Evolutionary conservation across 2,888 invertebrate species (phyloP).

Genomic region (Metopia argyrocephala): DNA sequence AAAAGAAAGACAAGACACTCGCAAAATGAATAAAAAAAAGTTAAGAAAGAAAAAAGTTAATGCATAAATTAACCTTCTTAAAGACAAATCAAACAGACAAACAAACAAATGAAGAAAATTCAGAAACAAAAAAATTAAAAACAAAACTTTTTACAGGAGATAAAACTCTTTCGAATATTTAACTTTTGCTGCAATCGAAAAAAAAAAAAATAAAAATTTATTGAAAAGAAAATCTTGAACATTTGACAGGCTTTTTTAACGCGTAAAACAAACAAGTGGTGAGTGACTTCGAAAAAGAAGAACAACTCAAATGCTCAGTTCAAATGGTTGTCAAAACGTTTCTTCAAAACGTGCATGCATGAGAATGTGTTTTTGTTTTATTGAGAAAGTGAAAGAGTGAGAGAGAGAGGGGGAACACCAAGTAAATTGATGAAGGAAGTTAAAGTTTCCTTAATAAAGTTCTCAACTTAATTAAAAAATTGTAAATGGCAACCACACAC

Average conservation of each 20-base stretch:
- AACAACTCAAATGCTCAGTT: background rate
- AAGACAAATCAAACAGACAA: constrained; percentile 60
- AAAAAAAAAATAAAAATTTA: constrained; percentile 38
- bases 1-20: constrained; percentile 1
- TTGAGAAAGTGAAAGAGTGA: background rate
- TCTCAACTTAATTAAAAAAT: constrained; percentile 74
- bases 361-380: background rate
- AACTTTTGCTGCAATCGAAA: constrained; percentile 14
- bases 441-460: constrained; percentile 64
- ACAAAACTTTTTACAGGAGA: constrained; percentile 61
- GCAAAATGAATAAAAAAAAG: background rate
- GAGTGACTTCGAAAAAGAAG: constrained; percentile 21
- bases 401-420: constrained; percentile 39
- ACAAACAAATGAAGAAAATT: constrained; percentile 32
- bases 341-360: background rate
- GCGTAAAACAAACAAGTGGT: constrained; percentile 53
- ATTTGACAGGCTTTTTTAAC: constrained; percentile 58
- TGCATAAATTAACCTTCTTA: constrained; percentile 68
- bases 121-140: background rate
- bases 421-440: background rate
- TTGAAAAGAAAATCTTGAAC: constrained; percentile 44
- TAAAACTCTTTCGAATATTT: constrained; percentile 51
- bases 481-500: constrained; percentile 71
- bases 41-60: constrained; percentile 56
- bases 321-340: background rate